phyloP scores from a whole-genome alignment of 92 coral and sea anemone species.

The Palythoa grandis region DNA sequence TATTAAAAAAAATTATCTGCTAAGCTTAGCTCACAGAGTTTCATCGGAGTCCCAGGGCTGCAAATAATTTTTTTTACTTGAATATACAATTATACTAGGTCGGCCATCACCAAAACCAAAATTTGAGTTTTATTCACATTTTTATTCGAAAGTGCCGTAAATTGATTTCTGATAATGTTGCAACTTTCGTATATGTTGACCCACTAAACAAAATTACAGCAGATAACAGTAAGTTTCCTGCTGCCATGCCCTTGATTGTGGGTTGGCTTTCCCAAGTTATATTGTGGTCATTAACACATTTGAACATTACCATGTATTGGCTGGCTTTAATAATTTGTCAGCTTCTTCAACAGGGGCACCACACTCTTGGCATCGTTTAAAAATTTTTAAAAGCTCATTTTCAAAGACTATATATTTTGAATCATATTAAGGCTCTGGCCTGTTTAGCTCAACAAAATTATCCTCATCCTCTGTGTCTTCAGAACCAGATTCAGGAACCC shows the following conservation, averaged over 20 bases:
- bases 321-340: constrained; percentile 44
- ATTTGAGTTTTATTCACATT: neutral
- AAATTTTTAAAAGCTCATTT: neutral
- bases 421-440: constrained; percentile 10
- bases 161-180: constrained; percentile 15
- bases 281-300: constrained; percentile 52
- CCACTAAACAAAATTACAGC: constrained; percentile 68
- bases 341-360: constrained; percentile 23
- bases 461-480: constrained; percentile 1
- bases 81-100: neutral
- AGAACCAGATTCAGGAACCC: neutral
- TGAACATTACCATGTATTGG: constrained; percentile 40
- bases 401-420: constrained; percentile 16
- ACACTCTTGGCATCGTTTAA: constrained; percentile 27
- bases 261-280: constrained; percentile 64
- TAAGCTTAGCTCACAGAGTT: neutral
- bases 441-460: neutral
- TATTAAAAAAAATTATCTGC: neutral
- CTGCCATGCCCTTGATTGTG: constrained; percentile 53
- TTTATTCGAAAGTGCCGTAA: neutral
- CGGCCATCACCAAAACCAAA: neutral
- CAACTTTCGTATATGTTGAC: constrained; percentile 43
- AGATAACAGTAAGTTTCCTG: constrained; percentile 64
- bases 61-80: neutral
- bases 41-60: neutral